Base-by-base conservation (phyloP, 2,888 invertebrate genomes). In the Allygus modestus region DNA sequence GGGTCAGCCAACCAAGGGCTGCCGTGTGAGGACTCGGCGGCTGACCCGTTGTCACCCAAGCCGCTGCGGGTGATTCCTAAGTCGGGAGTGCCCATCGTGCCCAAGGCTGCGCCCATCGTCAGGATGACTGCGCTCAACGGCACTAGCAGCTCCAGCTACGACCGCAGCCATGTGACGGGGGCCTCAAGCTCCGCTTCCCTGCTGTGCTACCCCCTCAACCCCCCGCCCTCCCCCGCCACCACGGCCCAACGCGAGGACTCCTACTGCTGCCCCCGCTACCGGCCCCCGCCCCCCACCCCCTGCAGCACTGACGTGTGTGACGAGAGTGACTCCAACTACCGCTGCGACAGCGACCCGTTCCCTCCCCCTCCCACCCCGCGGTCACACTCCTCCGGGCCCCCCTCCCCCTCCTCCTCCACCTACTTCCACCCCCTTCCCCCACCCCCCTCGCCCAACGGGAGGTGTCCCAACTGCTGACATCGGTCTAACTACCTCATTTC, bases 301-400 rank as follows among this genome's bases (percentile, higher is more conserved):
- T 98, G 97, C 89, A 97, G 97, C 87, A 98, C 98, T 46, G 98
- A 98, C 88, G 96, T 98, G 87, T 98, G 97, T 89, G 97, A 97
- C 90, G 97, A 97, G 90, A 96, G 96, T 31, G 97, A 97, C 89
- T 94, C 94, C 84, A 94, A 94, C 89, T 94, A 94, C 90, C 94
- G 95, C 88, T 95, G 95, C 86, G 96, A 94, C 88, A 92, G 92
- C 23, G 92, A 92, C 84, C 92, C 92, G 82, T 90, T 91, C 58
- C 91, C 91, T 2, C 92, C 93, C 92, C 71, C 94, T 0, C 92
- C 92, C 5, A 92, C 94, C 43, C 94, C 94, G 0, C 91, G 92
- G 1, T 92, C 91, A 0, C 91, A 91, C 12, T 92, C 92, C 20
- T 94, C 94, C 51, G 92, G 94, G 31, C 93, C 93, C 69, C 93